phyloP scores from a whole-genome alignment of 2,113 vertebrate species.

The Etheostoma cragini region DNA sequence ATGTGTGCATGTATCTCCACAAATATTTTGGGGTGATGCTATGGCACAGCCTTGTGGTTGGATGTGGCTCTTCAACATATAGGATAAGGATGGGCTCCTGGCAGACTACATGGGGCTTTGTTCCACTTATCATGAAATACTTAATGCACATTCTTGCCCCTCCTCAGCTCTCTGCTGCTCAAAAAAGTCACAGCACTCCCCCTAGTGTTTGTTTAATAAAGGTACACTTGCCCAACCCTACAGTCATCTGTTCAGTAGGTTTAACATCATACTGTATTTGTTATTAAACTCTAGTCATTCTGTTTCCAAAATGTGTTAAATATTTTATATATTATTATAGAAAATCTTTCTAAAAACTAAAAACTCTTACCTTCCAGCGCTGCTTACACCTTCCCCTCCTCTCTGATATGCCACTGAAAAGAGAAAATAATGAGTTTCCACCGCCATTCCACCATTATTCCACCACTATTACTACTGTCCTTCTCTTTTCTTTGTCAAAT shows the following conservation, averaged over 20 bases:
- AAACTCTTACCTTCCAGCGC: conserved; percentile 93
- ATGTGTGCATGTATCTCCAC: neutral
- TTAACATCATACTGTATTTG: neutral
- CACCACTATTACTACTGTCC: neutral
- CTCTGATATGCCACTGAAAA: conserved; percentile 96
- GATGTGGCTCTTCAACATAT: conserved; percentile 51
- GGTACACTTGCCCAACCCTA: conserved; percentile 54
- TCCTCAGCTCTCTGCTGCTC: conserved; percentile 29
- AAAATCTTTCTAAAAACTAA: neutral
- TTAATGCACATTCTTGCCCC: conserved; percentile 37
- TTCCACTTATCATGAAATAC: conserved; percentile 62
- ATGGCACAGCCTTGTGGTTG: conserved; percentile 77
- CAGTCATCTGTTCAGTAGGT: neutral
- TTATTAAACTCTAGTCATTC: neutral
- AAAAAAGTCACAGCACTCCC: conserved; percentile 77
- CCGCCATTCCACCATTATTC: neutral
- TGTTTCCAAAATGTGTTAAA: neutral
- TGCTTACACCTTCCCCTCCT: conserved; percentile 97
- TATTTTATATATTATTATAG: neutral
- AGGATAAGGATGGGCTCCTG: conserved; percentile 63
- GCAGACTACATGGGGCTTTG: conserved; percentile 72
- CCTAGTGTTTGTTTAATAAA: conserved; percentile 69
- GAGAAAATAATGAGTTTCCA: conserved; percentile 23
- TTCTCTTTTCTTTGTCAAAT: conserved; percentile 8
- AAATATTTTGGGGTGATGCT: conserved; percentile 49